Evolutionary conservation across 2,888 invertebrate species (phyloP), one percentile per base, ranked within the genome.

Genomic region (Chymomyza amoena): DNA sequence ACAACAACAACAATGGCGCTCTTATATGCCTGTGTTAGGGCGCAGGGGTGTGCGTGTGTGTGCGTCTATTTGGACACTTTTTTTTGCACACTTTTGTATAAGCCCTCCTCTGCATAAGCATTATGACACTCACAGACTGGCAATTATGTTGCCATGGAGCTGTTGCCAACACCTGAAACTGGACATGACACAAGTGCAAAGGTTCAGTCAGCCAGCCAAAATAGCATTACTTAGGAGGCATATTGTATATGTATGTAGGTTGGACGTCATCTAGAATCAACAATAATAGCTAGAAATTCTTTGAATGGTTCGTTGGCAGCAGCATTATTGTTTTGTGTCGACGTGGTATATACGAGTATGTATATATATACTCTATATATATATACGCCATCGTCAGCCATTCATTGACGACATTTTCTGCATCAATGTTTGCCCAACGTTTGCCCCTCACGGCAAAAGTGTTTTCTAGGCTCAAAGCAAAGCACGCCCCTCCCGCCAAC

Each of bases 331-430:
- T 18, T 56, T 36, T 54, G 7, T 45, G 39, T 45, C 13, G 13
- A 10, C 32, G 32, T 32, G 32, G 6, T 32, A 7, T 32, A n/a
- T n/a, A n/a, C n/a, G n/a, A n/a, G n/a, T n/a, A n/a, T n/a, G n/a
- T n/a, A n/a, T n/a, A n/a, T n/a, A n/a, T n/a, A n/a, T n/a, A n/a
- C n/a, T n/a, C n/a, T n/a, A n/a, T n/a, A n/a, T n/a, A n/a, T n/a
- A 32, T 2, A 7, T 9, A 45, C 69, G 45, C 45, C 54, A 56
- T 57, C 71, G 66, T 66, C 63, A 69, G 61, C 75, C 56, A 75
- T 70, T 74, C 74, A 74, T 74, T 74, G 74, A 75, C 74, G 76
- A 74, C 74, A 74, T 74, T 75, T 76, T 75, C 13, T 45, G 39
- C 39, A 45, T 45, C 10, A 45, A 15, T 45, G 39, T 32, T 32